Evolutionary conservation across 2,113 vertebrate genomes (phyloP), one percentile per base, ranked within the genome.

Genomic region (Alethe diademata): DNA sequence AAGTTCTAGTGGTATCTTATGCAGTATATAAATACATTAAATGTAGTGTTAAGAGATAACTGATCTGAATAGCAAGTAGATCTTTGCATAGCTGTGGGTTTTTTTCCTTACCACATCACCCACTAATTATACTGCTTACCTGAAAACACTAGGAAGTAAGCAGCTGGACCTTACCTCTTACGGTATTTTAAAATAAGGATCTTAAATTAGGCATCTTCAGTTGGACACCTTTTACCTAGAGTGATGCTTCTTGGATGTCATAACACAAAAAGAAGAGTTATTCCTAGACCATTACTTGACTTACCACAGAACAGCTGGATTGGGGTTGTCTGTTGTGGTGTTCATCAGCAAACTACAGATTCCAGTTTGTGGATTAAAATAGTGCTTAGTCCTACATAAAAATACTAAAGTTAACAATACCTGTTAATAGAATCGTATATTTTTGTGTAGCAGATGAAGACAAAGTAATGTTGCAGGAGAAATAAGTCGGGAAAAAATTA

Each of bases 361-460:
- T 75, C 72, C 67, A 42, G 40, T 64, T 61, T 42, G 20, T 76
- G 35, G 47, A 36, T 72, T 78, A 58, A 57, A 75, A 14, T 31
- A 78, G 14, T 56, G 24, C 57, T 86, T 60, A 78, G 28, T 19
- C 35, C 14, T 73, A 29, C 12, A 17, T 33, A 61, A 31, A 81
- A 75, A 7, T 67, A 24, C 24, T 38, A 2, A 66, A 42, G 6
- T 36, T 73, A 73, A 50, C 62, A 66, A 48, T 85, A 50, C 12
- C 5, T 40, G 4, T 56, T 28, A 38, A 33, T 8, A 48, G 40
- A 69, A 75, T 23, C 0, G 0, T 19, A 36, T 31, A 51, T 40
- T 42, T 33, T 75, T 54, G 12, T 31, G 26, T 28, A 33, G 35
- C 8, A 45, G 7, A 14, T 70, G 26, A 76, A 80, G 70, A 58